Conservation (phyloP, 2,888 invertebrate genomes). For the Drosophila koepferae region DNA sequence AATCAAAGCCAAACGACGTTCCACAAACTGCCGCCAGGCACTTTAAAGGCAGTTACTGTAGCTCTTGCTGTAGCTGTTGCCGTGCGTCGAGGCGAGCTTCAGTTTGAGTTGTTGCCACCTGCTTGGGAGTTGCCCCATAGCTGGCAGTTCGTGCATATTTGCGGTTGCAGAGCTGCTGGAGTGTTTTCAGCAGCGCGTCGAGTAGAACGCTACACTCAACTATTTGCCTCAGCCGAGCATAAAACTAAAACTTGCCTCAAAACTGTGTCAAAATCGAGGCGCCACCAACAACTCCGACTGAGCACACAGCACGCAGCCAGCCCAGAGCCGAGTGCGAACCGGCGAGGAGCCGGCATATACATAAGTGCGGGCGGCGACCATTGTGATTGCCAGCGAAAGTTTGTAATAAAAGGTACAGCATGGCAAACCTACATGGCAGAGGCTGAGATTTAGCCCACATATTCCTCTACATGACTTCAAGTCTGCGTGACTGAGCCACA, state of each 20-base stretch:
- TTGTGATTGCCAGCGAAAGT: constrained; percentile 42
- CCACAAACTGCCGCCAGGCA: constrained; percentile 63
- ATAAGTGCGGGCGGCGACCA: constrained; percentile 4
- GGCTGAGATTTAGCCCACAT: constrained; percentile 26
- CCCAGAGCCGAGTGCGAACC: not conserved
- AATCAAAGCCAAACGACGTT: constrained; percentile 67
- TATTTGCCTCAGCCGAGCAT: constrained; percentile 74
- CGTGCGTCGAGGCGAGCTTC: not conserved
- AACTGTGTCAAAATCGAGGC: constrained; percentile 75
- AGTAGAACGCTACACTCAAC: constrained; percentile 57
- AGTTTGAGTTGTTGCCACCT: constrained; percentile 15
- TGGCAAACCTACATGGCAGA: constrained; percentile 19
- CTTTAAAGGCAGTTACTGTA: constrained; percentile 62
- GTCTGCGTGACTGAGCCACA: constrained; percentile 18
- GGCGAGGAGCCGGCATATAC: not conserved
- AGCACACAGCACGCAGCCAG: constrained; percentile 26
- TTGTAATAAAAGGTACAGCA: constrained; percentile 43
- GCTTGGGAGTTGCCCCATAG: constrained; percentile 1
- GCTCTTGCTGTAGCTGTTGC: not conserved
- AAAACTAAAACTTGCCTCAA: constrained; percentile 73
- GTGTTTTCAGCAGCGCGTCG: constrained; percentile 51
- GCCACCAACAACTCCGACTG: constrained; percentile 32
- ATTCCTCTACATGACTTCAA: constrained; percentile 12
- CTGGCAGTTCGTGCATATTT: constrained; percentile 64
- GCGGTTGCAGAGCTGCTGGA: constrained; percentile 68